Evolutionary conservation across 2,888 invertebrate genomes (phyloP).

Genomic region (Leptinotarsa juncta): DNA sequence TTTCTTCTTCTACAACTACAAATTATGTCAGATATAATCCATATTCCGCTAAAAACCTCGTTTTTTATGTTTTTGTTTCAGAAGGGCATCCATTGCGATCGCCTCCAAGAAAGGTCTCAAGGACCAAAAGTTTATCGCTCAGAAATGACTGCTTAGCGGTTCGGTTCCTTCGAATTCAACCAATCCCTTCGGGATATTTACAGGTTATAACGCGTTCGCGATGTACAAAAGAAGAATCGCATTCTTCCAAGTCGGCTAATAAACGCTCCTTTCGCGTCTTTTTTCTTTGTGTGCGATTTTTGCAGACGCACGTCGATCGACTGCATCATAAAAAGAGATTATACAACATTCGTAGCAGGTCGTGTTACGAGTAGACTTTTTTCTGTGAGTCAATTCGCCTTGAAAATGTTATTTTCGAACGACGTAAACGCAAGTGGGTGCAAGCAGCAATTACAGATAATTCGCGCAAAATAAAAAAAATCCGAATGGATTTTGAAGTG

Average conservation of each 20-base stretch:
- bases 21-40: too few species aligned
- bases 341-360: slow-evolving; percentile 19
- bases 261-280: slow-evolving; percentile 9
- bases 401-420: slow-evolving; percentile 16
- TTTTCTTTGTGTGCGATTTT: slow-evolving; percentile 22
- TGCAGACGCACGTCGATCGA: slow-evolving; percentile 19
- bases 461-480: neutral
- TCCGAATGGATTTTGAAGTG: neutral
- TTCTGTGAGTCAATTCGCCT: slow-evolving; percentile 14
- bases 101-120: too few species aligned
- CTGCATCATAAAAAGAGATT: slow-evolving; percentile 16
- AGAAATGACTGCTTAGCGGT: neutral
- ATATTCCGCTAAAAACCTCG: too few species aligned
- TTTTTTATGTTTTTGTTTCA: too few species aligned
- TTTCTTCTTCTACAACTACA: too few species aligned
- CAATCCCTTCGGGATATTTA: neutral
- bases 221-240: neutral
- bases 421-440: slow-evolving; percentile 12
- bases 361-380: slow-evolving; percentile 17
- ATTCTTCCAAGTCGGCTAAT: slow-evolving; percentile 17
- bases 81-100: too few species aligned
- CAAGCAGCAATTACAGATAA: neutral
- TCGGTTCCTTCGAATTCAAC: slow-evolving; percentile 2
- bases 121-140: too few species aligned
- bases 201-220: neutral